Conservation (phyloP, 2,797 vertebrate species). For the Parauchenoglanis punctatus region DNA sequence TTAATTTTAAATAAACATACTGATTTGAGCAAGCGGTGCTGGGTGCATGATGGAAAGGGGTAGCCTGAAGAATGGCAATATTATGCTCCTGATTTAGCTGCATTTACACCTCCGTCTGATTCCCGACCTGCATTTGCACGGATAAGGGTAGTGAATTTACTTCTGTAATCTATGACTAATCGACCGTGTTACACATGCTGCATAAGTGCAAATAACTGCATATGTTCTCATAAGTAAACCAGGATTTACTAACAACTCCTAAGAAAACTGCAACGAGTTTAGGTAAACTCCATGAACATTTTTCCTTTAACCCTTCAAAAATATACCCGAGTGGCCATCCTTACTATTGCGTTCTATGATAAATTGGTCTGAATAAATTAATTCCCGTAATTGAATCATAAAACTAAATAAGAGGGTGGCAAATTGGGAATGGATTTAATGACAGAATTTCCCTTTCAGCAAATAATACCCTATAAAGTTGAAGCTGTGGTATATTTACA, state of each 20-base stretch:
- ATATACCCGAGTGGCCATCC: not conserved
- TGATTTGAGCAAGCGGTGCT: not conserved
- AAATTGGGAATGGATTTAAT: conserved; percentile 32
- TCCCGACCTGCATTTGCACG: conserved; percentile 9
- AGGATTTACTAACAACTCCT: not conserved
- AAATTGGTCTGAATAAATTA: conserved; percentile 34
- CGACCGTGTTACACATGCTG: not conserved
- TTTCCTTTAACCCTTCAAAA: not conserved
- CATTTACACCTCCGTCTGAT: conserved; percentile 27
- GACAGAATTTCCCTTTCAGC: conserved; percentile 19
- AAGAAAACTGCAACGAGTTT: conserved; percentile 15
- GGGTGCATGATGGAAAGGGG: not conserved
- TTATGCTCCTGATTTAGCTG: not conserved
- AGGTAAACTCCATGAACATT: not conserved
- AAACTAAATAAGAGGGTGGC: conserved; percentile 29
- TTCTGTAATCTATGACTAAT: conserved; percentile 32
- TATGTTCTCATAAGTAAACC: not conserved
- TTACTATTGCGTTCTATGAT: not conserved
- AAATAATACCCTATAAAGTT: conserved; percentile 8
- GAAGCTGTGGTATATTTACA: not conserved
- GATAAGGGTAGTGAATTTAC: not conserved
- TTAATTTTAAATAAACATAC: conserved; percentile 2
- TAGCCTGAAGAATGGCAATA: not conserved
- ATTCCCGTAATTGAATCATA: conserved; percentile 32
- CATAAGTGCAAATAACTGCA: conserved; percentile 16